Base-by-base conservation (phyloP, 2,888 invertebrate genomes). In the Teleogryllus oceanicus region DNA sequence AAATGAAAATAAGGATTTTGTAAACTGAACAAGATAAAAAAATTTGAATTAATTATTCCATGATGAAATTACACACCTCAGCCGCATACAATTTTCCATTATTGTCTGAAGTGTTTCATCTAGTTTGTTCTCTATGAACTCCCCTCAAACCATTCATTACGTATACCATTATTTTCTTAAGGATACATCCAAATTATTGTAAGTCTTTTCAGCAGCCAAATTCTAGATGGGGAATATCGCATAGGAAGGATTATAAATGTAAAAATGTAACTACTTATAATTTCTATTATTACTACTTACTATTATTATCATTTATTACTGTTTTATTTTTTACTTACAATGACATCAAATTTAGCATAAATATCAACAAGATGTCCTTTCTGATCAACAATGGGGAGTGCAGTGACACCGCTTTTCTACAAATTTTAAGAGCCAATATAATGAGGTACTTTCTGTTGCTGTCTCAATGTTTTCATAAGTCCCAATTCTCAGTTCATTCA, bases 341-440 rank as follows among this genome's bases (percentile, higher is more conserved):
- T 98, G 85, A 98, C 98, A 90, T 99, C n/a, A 89, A 99, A 99
- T 89, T 99, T n/a, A n/a, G 99, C 97, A 89, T 98, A 99, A 86
- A 99, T 98, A 88, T 98, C 98, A 84, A 97, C 94, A 83, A 99
- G 92, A 84, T 94, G 93, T 80, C 96, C n/a, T n/a, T n/a, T 96
- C 93, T 12, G 90, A 87, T 98, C 97, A 49, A 98, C 92, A 80
- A 99, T 92, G 16, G 99, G 84, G n/a, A 99, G 89, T 24, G 99
- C 98, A 1, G 98, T n/a, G n/a, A 98, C 24, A 99, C 97, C 85
- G 98, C 92, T 85, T 97, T 91, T 85, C 96, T 77, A 99, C 96
- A 87, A 99, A 98, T 89, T 98, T 96, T 86, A 84, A 99, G 90
- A 80, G 98, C 98, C 87, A 94, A 92, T 85, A 98, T 97, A 85